A percentile compares a stretch with the other conserved stretches of the same genome.
phyloP scores from a whole-genome alignment of 2,113 vertebrate genomes.

The Perognathus longimembris region DNA sequence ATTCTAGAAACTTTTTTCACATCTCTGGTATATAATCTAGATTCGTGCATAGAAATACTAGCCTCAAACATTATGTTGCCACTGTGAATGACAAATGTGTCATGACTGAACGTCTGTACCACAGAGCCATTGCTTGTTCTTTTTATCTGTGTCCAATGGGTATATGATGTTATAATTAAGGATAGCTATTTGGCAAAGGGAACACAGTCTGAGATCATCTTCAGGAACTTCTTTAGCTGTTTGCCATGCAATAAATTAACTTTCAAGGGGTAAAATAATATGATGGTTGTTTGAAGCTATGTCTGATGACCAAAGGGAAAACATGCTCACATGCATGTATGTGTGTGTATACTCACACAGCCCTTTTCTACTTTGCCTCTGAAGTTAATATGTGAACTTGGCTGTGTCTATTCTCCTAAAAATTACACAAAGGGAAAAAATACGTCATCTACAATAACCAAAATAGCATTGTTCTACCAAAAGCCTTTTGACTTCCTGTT shows the following conservation, averaged over 20 bases:
- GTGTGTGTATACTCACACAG: not conserved
- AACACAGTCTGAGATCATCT: slow-evolving; percentile 73
- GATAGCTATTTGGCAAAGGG: slow-evolving; percentile 66
- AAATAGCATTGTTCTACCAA: not conserved
- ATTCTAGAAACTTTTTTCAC: not conserved
- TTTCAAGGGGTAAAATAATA: slow-evolving; percentile 74
- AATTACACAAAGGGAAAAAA: slow-evolving; percentile 36
- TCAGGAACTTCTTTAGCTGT: slow-evolving; percentile 71
- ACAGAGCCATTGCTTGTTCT: slow-evolving; percentile 24
- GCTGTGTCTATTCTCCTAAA: slow-evolving; percentile 39
- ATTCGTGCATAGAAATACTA: not conserved
- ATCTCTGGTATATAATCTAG: not conserved
- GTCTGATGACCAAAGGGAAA: slow-evolving; percentile 58
- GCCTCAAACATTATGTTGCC: not conserved
- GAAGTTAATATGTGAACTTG: slow-evolving; percentile 60
- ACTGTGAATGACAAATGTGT: not conserved
- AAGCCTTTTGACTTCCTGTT: not conserved
- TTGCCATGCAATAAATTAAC: slow-evolving; percentile 77
- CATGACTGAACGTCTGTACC: not conserved
- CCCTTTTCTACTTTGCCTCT: slow-evolving; percentile 44
- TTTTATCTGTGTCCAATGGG: slow-evolving; percentile 45
- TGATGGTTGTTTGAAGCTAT: slow-evolving; percentile 63
- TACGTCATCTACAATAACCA: not conserved
- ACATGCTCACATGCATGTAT: not conserved
- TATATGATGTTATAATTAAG: slow-evolving; percentile 43